Base-by-base conservation (phyloP, 2,888 invertebrate genomes). In the Dyspetes luteomarginatus region DNA sequence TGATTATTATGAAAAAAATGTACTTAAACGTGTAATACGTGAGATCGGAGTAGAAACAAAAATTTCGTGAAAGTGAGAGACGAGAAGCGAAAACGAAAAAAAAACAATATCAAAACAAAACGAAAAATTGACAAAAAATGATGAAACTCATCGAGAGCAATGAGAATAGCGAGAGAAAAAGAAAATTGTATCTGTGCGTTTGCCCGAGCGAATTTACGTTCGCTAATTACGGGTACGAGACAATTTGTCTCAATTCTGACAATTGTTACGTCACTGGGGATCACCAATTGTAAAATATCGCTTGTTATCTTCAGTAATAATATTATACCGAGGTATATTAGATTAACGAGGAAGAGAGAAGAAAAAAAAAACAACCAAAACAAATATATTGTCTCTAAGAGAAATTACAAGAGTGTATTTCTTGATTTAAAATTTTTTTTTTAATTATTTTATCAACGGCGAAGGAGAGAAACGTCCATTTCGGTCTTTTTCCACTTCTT, bases 251-350 rank as follows among this genome's bases (percentile, higher is more conserved):
- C 72, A 72, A 69, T 67, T 73, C 50, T 41, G 77, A 82, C 78
- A 24, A 58, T 36, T 62, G 79, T 82, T 78, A 78, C 84, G 72
- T 85, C 85, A 56, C 78, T 82, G 87, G 87, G 84, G 85, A 86
- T 88, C 85, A 85, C 85, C 84, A 83, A 85, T 86, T 90, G 90
- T 90, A 90, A 89, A 89, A 88, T 89, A 90, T 91, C 88, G 86
- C 85, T 90, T 90, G 91, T 91, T 91, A 91, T 90, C 86, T 86
- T 88, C 86, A 89, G 87, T 89, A 89, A 82, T 82, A 86, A 85
- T 88, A 88, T 88, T 85, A 86, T 87, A 84, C 84, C 84, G 85
- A 85, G 82, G 86, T 85, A 87, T 88, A 89, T 89, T 89, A 90
- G 86, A 82, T 87, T 86, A 87, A 87, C 72, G 79, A 86, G 81